phyloP scores from a whole-genome alignment of 2,113 vertebrate genomes.

The Ceuthmochares aereus region DNA sequence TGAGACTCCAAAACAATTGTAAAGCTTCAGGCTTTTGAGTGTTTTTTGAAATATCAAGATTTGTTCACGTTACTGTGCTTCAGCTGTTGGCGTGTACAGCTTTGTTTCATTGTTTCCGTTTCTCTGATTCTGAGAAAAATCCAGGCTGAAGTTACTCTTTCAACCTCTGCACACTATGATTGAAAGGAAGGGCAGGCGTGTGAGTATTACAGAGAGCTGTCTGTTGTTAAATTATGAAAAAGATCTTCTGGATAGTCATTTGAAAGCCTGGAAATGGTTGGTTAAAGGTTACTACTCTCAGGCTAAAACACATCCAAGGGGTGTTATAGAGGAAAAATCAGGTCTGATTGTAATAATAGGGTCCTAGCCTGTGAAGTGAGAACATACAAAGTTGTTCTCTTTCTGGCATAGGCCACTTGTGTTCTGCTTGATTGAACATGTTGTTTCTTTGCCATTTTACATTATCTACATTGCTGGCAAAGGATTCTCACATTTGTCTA shows the following conservation, averaged over 20 bases:
- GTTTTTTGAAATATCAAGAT: not conserved
- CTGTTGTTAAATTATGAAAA: conserved; percentile 29
- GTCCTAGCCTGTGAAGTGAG: conserved; percentile 44
- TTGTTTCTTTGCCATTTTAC: conserved; percentile 54
- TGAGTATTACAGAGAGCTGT: not conserved
- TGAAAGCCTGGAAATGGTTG: conserved; percentile 36
- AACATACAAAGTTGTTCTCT: conserved; percentile 34
- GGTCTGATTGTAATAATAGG: conserved; percentile 62
- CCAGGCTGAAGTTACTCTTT: not conserved
- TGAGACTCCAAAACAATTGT: not conserved
- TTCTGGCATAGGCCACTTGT: not conserved
- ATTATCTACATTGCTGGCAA: conserved; percentile 14
- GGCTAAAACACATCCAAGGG: conserved; percentile 1
- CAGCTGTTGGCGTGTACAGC: not conserved
- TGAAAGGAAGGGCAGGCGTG: not conserved
- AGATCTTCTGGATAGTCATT: conserved; percentile 6
- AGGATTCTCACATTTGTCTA: conserved; percentile 20
- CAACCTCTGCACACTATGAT: not conserved
- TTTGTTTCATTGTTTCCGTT: not conserved
- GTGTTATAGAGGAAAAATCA: conserved; percentile 35
- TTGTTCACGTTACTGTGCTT: not conserved
- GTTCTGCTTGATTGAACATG: conserved; percentile 47
- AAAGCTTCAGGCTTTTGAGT: not conserved
- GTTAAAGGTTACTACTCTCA: conserved; percentile 21
- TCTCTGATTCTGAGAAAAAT: not conserved